A percentile compares a stretch with the other conserved stretches of the same genome.
These are phyloP conservation scores for Alauda arvensis DNA, from an alignment of 2,797 vertebrate species.

Conservation along the genomic window DNA sequence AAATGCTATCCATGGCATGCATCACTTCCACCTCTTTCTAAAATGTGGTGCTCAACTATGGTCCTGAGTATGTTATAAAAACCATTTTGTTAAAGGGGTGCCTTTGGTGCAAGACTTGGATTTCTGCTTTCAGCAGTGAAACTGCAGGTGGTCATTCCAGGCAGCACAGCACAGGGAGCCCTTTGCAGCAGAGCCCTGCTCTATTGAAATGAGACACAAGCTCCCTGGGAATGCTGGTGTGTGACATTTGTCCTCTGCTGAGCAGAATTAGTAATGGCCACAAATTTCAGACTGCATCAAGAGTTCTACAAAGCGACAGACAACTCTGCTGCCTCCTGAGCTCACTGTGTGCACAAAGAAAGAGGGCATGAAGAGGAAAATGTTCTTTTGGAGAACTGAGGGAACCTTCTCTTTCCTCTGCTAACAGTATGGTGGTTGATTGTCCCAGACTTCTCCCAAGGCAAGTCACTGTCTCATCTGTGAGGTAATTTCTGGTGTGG, in stretches of 20 bases:
- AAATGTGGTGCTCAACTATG: not conserved
- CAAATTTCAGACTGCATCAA: not conserved
- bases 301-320: not conserved
- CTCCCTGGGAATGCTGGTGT: not conserved
- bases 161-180: not conserved
- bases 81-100: not conserved
- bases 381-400: not conserved
- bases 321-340: not conserved
- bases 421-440: rapidly evolving
- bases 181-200: not conserved
- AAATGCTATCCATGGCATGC: not conserved
- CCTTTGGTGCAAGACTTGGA: not conserved
- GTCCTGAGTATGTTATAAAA: not conserved
- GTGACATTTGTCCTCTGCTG: not conserved
- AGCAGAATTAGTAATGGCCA: not conserved
- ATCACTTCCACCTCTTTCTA: not conserved
- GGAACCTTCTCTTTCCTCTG: not conserved
- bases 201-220: rapidly evolving
- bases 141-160: not conserved
- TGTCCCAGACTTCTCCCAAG: not conserved
- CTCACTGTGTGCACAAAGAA: not conserved
- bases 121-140: not conserved
- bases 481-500: not conserved
- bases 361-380: not conserved
- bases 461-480: not conserved